Evolutionary conservation across 2,113 vertebrate species (phyloP).

Genomic region (Tor tambroides): DNA sequence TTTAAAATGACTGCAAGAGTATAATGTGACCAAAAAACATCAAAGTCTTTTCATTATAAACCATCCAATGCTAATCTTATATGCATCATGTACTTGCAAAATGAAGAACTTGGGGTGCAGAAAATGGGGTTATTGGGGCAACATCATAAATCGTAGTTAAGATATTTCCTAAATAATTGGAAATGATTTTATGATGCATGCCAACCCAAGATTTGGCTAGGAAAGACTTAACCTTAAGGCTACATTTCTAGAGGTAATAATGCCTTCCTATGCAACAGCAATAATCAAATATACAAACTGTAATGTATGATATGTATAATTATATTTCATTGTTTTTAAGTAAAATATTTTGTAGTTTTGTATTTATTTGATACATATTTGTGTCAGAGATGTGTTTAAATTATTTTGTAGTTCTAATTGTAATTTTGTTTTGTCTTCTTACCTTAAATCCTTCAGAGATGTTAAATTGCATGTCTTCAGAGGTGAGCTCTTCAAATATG

Average conservation of each 20-base stretch:
- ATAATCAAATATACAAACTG: neutral
- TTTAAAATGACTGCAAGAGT: neutral
- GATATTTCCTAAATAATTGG: neutral
- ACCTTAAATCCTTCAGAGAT: neutral
- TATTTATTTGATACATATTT: neutral
- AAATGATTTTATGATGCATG: neutral
- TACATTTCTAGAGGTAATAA: neutral
- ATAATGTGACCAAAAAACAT: neutral
- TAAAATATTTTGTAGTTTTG: neutral
- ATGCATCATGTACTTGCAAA: slow-evolving; percentile 8
- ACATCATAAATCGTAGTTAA: neutral
- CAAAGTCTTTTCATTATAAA: neutral
- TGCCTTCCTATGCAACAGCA: neutral
- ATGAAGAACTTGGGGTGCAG: neutral
- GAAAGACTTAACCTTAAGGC: neutral
- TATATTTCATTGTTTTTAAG: neutral
- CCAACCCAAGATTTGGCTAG: neutral
- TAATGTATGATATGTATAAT: neutral
- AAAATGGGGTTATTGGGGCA: neutral
- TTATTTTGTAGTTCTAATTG: neutral
- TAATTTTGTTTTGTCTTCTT: neutral
- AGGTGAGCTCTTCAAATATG: neutral
- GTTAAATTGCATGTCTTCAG: slow-evolving; percentile 8
- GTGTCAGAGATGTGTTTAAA: neutral
- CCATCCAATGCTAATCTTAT: neutral